Base-by-base conservation (phyloP, 2,797 vertebrate genomes). In the Lerista edwardsae region DNA sequence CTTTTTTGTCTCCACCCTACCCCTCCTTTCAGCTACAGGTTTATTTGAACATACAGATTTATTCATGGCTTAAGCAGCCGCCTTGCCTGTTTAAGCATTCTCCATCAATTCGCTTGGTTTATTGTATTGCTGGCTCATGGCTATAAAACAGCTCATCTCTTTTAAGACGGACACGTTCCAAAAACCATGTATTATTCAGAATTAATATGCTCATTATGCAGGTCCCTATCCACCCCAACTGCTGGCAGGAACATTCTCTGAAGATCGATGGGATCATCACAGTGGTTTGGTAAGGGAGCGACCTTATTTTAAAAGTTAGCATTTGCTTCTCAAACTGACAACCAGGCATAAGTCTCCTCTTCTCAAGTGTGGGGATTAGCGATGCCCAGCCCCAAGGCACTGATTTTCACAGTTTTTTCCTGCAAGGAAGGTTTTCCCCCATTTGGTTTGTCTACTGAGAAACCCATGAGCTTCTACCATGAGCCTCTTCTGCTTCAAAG, bases 111-210 rank as follows among this genome's bases (percentile, higher is more conserved):
- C 88, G 15, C 80, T 91, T 39, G 44, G 83, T n/a, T 74, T 89
- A 88, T 75, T 90, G 84, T 61, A 86, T 87, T 88, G 82, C 29
- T 83, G 75, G 62, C 39, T 90, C 82, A 83, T 90, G 82, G 86
- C 91, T 89, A 90, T 86, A 90, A 91, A 92, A 71, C 79, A 92
- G 62, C 17, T 72, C 25, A 74, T 78, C 89, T 90, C 89, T 86
- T 91, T 85, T 90, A 85, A 86, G 84, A 89, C 62, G 83, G 87
- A 84, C 86, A 75, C 75, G 76, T 89, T 91, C 87, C 74, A 23
- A 19, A 87, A 82, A 90, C 83, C 84, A 74, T 83, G 88, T 85
- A 34, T 86, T 44, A 51, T 62, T 85, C 86, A 68, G 73, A 90
- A 89, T 10, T 82, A 64, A 86, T 57, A 91, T 0, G 64, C 72